phyloP scores from a whole-genome alignment of 2,797 vertebrate species.

The Lepidocolaptes lacrymiger region DNA sequence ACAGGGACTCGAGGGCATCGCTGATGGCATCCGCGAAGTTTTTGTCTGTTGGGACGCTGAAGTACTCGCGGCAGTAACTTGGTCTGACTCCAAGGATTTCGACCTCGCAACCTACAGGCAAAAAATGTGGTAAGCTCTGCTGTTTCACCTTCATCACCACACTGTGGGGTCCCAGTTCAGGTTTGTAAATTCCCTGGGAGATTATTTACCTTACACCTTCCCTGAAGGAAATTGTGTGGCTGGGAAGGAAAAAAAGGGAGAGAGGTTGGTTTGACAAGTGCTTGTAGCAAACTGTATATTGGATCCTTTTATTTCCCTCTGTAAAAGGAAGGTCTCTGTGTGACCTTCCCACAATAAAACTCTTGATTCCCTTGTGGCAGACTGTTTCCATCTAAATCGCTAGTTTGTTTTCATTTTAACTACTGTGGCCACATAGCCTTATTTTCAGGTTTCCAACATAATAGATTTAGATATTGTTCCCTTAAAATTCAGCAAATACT shows the following conservation, averaged over 20 bases:
- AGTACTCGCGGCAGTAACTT: constrained; percentile 87
- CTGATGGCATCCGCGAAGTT: constrained; percentile 85
- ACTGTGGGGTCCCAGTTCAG: neutral
- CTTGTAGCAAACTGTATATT: neutral
- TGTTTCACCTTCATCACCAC: neutral
- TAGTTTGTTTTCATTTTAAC: neutral
- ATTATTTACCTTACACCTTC: neutral
- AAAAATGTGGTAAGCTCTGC: neutral
- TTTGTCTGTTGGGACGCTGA: constrained; percentile 84
- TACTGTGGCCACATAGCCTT: neutral
- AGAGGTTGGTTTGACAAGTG: neutral
- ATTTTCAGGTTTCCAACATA: constrained; percentile 10
- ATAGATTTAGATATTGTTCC: constrained; percentile 4
- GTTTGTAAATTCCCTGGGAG: neutral
- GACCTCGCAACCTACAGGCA: constrained; percentile 87
- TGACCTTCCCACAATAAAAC: neutral
- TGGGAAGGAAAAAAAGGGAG: neutral
- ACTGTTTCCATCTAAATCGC: constrained; percentile 1
- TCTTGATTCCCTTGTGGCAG: neutral
- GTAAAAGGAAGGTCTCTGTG: neutral
- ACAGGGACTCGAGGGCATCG: constrained; percentile 81
- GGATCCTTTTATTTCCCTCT: neutral
- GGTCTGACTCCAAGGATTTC: constrained; percentile 89
- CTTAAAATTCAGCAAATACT: constrained; percentile 8
- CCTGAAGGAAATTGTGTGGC: neutral